Evolutionary conservation across 2,797 vertebrate species (phyloP), one percentile per base, ranked within the genome.

Genomic region (Miichthys miiuy): DNA sequence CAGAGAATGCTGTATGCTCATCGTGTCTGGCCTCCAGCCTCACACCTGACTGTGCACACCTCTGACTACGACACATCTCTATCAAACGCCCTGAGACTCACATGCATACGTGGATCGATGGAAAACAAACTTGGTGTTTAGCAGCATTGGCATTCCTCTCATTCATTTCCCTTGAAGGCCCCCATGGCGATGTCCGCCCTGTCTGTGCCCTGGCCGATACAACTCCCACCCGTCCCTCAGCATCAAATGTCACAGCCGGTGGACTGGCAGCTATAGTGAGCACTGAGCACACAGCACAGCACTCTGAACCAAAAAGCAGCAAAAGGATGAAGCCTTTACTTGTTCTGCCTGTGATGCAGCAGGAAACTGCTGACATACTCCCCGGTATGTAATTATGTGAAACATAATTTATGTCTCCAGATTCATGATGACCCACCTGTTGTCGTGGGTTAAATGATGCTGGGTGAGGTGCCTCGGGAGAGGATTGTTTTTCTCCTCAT

Each of bases 41-140:
- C 23, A 66, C 27, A 63, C 38, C 64, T 67, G 7, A 34, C 38
- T n/a, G 18, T 42, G 1, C 17, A 47, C 21, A 48, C n/a, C 9
- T 64, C 71, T 56, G 50, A 23, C 58, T 58, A 1, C 23, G 9
- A 12, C 61, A 21, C 17, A 54, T 30, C 47, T 57, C 68, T 17
- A 7, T 48, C 56, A 56, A 58, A 55, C 65, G 11, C 56, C n/a
- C 48, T 23, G 41, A 60, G 17, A 68, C 50, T 41, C n/a, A 41
- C 73, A 58, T 41, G 54, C 14, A 67, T 7, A 13, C 51, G 34
- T 8, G 2, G 64, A 79, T 87, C 72, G 25, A 83, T 81, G 63
- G 34, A 63, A 72, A 81, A 79, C 72, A 83, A 79, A 75, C 68
- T 73, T 77, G 81, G 79, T 76, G 81, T 83, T 81, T 81, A 83